A percentile compares a stretch with the other conserved stretches of the same genome.
phyloP scores from a whole-genome alignment of 2,888 invertebrate genomes.

The Iselma pallidipennis region DNA sequence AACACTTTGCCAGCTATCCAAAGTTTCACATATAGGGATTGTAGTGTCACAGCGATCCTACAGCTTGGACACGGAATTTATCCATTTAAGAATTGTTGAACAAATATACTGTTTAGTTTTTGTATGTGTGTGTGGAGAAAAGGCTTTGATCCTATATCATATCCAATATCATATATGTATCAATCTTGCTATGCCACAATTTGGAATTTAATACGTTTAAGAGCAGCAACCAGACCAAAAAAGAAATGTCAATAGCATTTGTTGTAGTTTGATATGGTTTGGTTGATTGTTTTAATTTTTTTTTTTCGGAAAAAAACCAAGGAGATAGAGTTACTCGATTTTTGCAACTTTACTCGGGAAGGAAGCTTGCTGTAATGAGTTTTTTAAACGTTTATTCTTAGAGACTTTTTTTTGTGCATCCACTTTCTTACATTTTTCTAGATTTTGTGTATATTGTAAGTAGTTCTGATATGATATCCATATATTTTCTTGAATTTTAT shows the following conservation, averaged over 20 bases:
- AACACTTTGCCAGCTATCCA: not conserved
- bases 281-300: too few species aligned
- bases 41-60: not conserved
- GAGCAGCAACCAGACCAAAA: not conserved
- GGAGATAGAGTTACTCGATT: too few species aligned
- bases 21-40: not conserved
- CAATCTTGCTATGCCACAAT: not conserved
- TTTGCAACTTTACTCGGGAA: too few species aligned
- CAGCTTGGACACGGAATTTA: not conserved
- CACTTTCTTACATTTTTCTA: not conserved
- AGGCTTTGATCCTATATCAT: too few species aligned
- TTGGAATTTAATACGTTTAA: not conserved
- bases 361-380: too few species aligned
- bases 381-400: too few species aligned
- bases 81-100: not conserved
- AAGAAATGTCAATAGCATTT: not conserved
- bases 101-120: not conserved
- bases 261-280: not conserved
- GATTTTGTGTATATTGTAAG: not conserved
- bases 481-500: not conserved
- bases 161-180: too few species aligned
- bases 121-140: too few species aligned
- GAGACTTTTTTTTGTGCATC: too few species aligned
- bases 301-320: too few species aligned
- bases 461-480: not conserved